Percentiles rank a stretch among this genome's conserved stretches.
phyloP scores from a whole-genome alignment of 1,140 invertebrate genomes.

The Rhagoletis zephyria region DNA sequence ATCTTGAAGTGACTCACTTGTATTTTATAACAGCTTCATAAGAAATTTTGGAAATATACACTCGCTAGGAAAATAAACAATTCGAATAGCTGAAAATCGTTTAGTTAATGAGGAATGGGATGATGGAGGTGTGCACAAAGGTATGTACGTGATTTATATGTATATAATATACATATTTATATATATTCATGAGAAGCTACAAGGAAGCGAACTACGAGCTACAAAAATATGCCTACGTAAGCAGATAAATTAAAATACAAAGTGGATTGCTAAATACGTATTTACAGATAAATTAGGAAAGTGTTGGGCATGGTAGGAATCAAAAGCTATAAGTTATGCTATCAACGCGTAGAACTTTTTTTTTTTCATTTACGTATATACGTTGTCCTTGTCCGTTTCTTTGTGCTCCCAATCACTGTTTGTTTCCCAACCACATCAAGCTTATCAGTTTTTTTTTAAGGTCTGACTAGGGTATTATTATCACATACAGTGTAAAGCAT shows the following conservation, averaged over 20 bases:
- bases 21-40: slow-evolving; percentile 28
- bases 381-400: too few species aligned
- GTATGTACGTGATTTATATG: background rate
- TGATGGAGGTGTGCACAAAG: background rate
- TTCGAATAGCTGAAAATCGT: background rate
- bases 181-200: background rate
- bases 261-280: too few species aligned
- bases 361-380: too few species aligned
- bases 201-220: background rate
- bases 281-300: too few species aligned
- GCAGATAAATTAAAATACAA: background rate
- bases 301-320: too few species aligned
- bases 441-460: too few species aligned
- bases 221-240: background rate
- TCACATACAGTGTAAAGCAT: too few species aligned
- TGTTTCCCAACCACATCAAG: too few species aligned
- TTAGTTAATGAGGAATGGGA: background rate
- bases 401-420: too few species aligned
- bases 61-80: slow-evolving; percentile 13
- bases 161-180: background rate
- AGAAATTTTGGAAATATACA: slow-evolving; percentile 22
- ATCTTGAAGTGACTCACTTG: background rate
- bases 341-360: too few species aligned
- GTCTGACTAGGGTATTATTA: too few species aligned
- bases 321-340: too few species aligned